Conservation (phyloP, 2,113 vertebrate genomes). For the Cathartes aura region DNA sequence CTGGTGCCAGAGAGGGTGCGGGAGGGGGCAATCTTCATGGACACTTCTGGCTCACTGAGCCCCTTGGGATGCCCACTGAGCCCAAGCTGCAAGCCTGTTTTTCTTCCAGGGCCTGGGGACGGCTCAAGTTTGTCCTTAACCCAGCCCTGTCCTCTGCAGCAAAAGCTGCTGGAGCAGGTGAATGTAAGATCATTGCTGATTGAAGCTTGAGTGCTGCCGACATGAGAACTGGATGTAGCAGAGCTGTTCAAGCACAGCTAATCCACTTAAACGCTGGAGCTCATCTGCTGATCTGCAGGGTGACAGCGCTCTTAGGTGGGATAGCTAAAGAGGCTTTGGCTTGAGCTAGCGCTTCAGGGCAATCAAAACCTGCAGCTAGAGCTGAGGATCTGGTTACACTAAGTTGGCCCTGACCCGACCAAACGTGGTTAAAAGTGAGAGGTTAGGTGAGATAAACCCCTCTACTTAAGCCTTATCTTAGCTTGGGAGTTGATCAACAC, state of each 20-base stretch:
- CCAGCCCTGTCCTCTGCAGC: not conserved
- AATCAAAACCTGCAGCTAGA: not conserved
- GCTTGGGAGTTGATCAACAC: not conserved
- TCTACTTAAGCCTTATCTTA: not conserved
- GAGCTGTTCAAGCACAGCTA: not conserved
- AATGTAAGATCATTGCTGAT: not conserved
- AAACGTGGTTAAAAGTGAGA: slow-evolving; percentile 2
- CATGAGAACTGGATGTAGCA: not conserved
- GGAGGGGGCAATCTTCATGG: fast-evolving
- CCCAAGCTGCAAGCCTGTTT: not conserved
- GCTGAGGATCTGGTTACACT: slow-evolving; percentile 1
- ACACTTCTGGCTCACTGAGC: not conserved
- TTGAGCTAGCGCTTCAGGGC: not conserved
- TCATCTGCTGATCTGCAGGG: slow-evolving; percentile 1
- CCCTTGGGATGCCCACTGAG: fast-evolving
- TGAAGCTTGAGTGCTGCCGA: not conserved
- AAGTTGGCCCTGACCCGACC: not conserved
- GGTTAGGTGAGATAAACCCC: not conserved
- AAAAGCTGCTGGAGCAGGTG: not conserved
- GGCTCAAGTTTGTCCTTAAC: not conserved
- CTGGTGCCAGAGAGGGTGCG: not conserved
- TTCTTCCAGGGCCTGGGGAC: not conserved
- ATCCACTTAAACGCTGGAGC: slow-evolving; percentile 24
- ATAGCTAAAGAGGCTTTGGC: slow-evolving; percentile 44
- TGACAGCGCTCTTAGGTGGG: not conserved